Base-by-base conservation (phyloP, 30 jellyfish, hydroid and myxozoan genomes). In the Catostylus mosaicus region DNA sequence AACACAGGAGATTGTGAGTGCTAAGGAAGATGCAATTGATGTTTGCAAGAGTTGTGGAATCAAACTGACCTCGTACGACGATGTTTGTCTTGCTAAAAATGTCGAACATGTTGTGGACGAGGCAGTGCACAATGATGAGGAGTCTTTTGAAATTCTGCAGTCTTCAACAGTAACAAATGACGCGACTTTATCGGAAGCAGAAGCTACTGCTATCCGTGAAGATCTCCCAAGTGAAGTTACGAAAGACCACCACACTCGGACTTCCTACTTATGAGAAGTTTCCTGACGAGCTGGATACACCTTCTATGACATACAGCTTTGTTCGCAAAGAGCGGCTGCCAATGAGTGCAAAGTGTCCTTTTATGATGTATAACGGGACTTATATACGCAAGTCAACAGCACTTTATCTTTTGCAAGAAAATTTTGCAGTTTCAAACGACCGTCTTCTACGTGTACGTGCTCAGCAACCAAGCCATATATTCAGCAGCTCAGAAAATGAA, bases 391-490 rank as follows among this genome's bases (percentile, higher is more conserved):
- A n/a, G n/a, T n/a, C n/a, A n/a, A n/a, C n/a, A n/a, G n/a, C n/a
- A n/a, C n/a, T n/a, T n/a, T n/a, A n/a, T n/a, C n/a, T n/a, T n/a
- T n/a, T n/a, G n/a, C n/a, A n/a, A n/a, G n/a, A n/a, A n/a, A n/a
- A n/a, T n/a, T n/a, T n/a, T n/a, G n/a, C n/a, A n/a, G n/a, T n/a
- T n/a, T n/a, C n/a, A n/a, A n/a, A n/a, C n/a, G n/a, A n/a, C n/a
- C 38, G 74, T 76, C 33, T 73, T 56, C 27, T 64, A 18, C 24
- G 85, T 8, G 90, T 80, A 9, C 90, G 86, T 47, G 63, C 85
- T 14, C 22, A 40, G 60, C 90, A 80, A 47, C 84, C 90, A 22
- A 52, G 47, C 45, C 90, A 80, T 36, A 82, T 64, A 6, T 80
- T 64, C 57, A 40, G 57, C 46, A 77, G 84, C 1, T 7, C 37